Base-by-base conservation (phyloP, 2,888 invertebrate genomes). In the Iphiclides podalirius region DNA sequence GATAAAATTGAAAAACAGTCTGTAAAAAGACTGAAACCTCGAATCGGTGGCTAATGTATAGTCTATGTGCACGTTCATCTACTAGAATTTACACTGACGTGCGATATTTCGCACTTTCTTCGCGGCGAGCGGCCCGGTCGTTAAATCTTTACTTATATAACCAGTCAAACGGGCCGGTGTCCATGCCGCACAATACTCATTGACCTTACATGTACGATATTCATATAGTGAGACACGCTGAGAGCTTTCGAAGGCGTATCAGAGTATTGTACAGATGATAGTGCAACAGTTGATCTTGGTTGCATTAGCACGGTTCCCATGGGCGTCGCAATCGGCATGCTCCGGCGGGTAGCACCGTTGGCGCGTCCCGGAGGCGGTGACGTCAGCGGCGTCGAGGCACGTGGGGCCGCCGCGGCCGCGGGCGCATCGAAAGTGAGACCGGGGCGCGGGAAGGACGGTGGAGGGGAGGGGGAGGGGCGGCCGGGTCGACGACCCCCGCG, bases 51-150 rank as follows among this genome's bases (percentile, higher is more conserved):
- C 38, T 45, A 47, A 50, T 43, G 52, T 47, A 39, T 33, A 52
- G 50, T 51, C 57, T 66, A 63, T 60, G n/a, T 39, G 59, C 58
- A 58, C 57, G 61, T 68, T 64, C 56, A 62, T 70, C 70, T 70
- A 64, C 63, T 64, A 62, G 61, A 64, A 67, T 81, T 83, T 69
- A 62, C 79, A 75, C 71, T 60, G 56, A 60, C 47, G 60, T 67
- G 82, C 63, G 77, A 78, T 72, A 84, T 84, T 82, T 85, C 72
- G 62, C 85, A 85, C 84, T 84, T 84, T 84, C 84, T 67, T 64
- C 53, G 26, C 57, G 54, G 55, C 59, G 52, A 20, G 17, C 35
- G 17, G 20, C n/a, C 34, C 7, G 9, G 23, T 34, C 49, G 39
- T 39, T 49, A 39, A 39, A 11, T 34, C 38, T 23, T 43, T 28